Base-by-base conservation (phyloP, 2,797 vertebrate species). In the Esox lucius region DNA sequence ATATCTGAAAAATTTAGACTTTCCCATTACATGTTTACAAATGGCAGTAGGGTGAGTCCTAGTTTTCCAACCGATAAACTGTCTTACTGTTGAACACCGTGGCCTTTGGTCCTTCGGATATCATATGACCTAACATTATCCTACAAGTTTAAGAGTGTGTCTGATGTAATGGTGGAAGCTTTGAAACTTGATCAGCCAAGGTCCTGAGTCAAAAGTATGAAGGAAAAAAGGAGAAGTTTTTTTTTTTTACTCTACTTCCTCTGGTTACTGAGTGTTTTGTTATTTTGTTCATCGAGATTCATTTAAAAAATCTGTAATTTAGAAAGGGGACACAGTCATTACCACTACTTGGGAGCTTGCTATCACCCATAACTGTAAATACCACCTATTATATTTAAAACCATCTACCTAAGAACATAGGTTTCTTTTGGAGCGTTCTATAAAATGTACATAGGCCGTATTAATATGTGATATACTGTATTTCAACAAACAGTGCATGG, bases 11-110 rank as follows among this genome's bases (percentile, higher is more conserved):
- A 46, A 13, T 12, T 42, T 59, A 22, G 22, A 24, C 9, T 11
- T 19, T 59, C 16, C 28, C 5, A 17, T 33, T 33, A 65, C 28
- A 65, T 22, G 28, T 28, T 28, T 65, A 11, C 74, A 39, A 28
- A 75, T 70, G 31, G 67, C 89, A 80, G 83, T 65, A 87, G 26
- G 76, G 33, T 87, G 86, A 90, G 82, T 90, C 90, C 86, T 81
- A 83, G 80, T 86, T 82, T 72, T 62, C 24, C 73, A 39, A 2
- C 35, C 17, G 4, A 39, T 42, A 12, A 35, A 75, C 69, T 64
- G 73, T 33, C 39, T 66, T 59, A 59, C 9, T 11, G 42, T 12
- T 46, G 22, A 24, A 2, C 3, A 22, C 22, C 5, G 8, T 59
- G 22, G 22, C 22, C 8, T 59, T 11, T 17, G 9, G 56, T 24